phyloP scores from a whole-genome alignment of 2,113 vertebrate genomes.

The Zonotrichia leucophrys region DNA sequence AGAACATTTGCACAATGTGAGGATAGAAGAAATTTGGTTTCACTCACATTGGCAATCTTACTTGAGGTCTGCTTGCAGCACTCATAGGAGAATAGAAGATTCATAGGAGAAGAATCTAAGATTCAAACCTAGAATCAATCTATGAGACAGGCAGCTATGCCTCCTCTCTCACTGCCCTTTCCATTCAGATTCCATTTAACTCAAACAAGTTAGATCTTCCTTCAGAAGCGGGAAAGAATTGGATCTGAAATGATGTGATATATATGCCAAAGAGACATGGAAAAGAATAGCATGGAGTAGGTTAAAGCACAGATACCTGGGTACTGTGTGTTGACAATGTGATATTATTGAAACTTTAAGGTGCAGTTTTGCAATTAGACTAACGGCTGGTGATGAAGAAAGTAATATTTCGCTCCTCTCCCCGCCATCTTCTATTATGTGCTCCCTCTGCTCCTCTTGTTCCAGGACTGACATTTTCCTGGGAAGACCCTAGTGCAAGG shows the following conservation, averaged over 20 bases:
- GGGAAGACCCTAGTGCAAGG: background rate
- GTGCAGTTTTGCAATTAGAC: background rate
- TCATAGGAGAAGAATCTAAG: background rate
- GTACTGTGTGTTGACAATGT: background rate
- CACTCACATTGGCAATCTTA: background rate
- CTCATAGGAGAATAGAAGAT: background rate
- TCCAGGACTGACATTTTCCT: background rate
- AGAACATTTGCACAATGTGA: background rate
- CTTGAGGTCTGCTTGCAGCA: background rate
- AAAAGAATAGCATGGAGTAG: background rate
- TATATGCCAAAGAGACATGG: background rate
- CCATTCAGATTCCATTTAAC: background rate
- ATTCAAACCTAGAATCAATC: background rate
- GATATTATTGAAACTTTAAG: background rate
- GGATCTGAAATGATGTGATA: background rate
- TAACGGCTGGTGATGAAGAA: background rate
- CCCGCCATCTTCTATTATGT: background rate
- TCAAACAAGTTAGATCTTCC: background rate
- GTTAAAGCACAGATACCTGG: background rate
- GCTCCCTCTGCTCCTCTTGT: background rate
- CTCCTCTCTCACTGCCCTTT: background rate
- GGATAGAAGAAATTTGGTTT: background rate
- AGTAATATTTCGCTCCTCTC: background rate
- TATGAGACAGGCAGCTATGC: background rate
- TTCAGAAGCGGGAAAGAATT: background rate